A percentile compares a stretch with the other conserved stretches of the same genome.
These are phyloP conservation scores for Amblyornis subalaris DNA, from an alignment of 2,113 vertebrate species.

Conservation along the genomic window DNA sequence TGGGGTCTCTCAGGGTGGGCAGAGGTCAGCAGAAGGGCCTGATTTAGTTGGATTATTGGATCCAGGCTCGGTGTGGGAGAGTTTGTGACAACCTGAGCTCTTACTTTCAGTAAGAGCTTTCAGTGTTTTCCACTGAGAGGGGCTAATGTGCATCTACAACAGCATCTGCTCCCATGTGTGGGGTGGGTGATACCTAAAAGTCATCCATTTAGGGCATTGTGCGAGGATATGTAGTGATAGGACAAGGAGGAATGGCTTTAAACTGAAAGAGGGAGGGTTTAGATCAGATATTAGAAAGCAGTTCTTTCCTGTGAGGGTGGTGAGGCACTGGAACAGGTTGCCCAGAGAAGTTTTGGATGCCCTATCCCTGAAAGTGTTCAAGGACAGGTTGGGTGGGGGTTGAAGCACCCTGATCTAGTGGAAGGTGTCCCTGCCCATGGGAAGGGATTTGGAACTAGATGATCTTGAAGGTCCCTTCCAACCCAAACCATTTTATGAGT, in stretches of 20 bases:
- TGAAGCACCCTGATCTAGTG: fast-evolving
- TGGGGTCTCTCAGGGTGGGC: background rate
- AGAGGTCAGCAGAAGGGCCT: background rate
- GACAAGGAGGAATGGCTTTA: background rate
- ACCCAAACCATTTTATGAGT: background rate
- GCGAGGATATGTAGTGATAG: too few species aligned
- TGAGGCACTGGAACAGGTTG: background rate
- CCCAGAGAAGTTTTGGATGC: background rate
- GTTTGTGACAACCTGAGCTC: background rate
- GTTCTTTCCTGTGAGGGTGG: background rate
- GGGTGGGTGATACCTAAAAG: background rate
- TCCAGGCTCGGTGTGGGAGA: background rate
- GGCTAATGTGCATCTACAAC: background rate
- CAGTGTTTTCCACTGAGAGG: background rate
- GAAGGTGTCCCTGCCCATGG: background rate
- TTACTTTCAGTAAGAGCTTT: too few species aligned
- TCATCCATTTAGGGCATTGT: background rate
- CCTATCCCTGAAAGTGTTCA: background rate
- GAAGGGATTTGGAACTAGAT: background rate
- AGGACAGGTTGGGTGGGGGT: background rate
- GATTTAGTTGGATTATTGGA: background rate
- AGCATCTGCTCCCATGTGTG: fast-evolving
- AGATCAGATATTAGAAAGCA: background rate
- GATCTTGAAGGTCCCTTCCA: background rate
- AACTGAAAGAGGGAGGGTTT: background rate